Percentiles rank a stretch among this genome's conserved stretches.
Conservation (phyloP, 2,113 vertebrate genomes). For the Zosterops borbonicus region DNA sequence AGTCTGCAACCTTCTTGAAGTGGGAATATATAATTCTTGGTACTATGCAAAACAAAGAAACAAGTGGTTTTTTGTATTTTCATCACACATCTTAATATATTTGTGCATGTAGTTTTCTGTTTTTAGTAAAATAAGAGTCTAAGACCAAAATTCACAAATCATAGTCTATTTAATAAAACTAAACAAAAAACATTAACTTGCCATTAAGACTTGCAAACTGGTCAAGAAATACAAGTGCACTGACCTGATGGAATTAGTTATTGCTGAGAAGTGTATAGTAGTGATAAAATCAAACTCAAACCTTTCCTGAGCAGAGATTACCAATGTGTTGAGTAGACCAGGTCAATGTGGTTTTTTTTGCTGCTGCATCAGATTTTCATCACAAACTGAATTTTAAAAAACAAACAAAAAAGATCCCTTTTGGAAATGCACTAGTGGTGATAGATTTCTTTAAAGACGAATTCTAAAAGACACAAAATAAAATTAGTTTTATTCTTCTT, state of each 20-base stretch:
- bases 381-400: not conserved
- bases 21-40: not conserved
- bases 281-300: not conserved
- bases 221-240: not conserved
- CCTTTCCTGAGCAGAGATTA: not conserved
- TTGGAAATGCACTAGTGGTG: not conserved
- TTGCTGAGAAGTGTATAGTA: not conserved
- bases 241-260: not conserved
- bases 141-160: not conserved
- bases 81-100: not conserved
- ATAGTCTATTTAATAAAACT: not conserved
- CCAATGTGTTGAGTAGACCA: not conserved
- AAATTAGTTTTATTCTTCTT: not conserved
- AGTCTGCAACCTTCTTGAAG: not conserved
- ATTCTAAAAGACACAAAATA: accelerated
- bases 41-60: not conserved
- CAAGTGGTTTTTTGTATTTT: not conserved
- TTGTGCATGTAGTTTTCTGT: not conserved
- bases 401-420: no score
- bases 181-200: not conserved
- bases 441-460: not conserved
- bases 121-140: not conserved
- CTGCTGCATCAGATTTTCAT: not conserved
- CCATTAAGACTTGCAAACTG: not conserved
- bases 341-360: not conserved